Evolutionary conservation across 2,113 vertebrate genomes (phyloP), one percentile per base, ranked within the genome.

Genomic region (Dascyllus trimaculatus): DNA sequence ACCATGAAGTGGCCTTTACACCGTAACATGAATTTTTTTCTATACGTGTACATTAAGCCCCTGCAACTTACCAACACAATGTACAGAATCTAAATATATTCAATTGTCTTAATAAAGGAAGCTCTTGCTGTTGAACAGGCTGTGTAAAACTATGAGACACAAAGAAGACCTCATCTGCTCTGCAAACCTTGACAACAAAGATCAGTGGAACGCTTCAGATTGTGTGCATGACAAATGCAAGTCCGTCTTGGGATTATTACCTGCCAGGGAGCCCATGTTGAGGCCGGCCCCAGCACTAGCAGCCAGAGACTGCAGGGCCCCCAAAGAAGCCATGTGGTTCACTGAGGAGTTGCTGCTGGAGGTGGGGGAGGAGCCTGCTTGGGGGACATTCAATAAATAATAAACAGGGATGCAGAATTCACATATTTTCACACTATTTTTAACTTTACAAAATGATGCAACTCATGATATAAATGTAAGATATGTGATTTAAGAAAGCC

Each of bases 221-320:
- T 35, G 32, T 35, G 32, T 8, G 51, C 17, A 75, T 5, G 29
- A 32, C 2, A 38, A n/a, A n/a, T 3, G 40, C 40, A 43, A 17
- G 59, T 60, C 49, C 3, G 22, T 15, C 2, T 35, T 1, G 35
- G 38, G 43, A n/a, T 68, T 7, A 5, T 38, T 87, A 98, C 98
- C 97, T 96, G 98, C 97, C 91, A 99, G 92, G 57, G 97, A 99
- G 90, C 96, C 93, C 91, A 98, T 97, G 25, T 97, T 99, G 83
- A 99, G 97, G 52, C 98, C 96, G 17, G 96, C 97, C n/a, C 97
- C 96, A 54, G 97, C 96, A 60, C 97, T 95, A 24, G 93, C 93
- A 80, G 97, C 97, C 86, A 99, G 92, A 0, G 98, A 97, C 93
- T 99, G 98, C 57, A 99, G 88, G 1, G 97, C 97, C 89, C 98